A percentile compares a stretch with the other conserved stretches of the same genome.
Conservation (phyloP, 1,140 invertebrate genomes). For the Drosophila simulans region DNA sequence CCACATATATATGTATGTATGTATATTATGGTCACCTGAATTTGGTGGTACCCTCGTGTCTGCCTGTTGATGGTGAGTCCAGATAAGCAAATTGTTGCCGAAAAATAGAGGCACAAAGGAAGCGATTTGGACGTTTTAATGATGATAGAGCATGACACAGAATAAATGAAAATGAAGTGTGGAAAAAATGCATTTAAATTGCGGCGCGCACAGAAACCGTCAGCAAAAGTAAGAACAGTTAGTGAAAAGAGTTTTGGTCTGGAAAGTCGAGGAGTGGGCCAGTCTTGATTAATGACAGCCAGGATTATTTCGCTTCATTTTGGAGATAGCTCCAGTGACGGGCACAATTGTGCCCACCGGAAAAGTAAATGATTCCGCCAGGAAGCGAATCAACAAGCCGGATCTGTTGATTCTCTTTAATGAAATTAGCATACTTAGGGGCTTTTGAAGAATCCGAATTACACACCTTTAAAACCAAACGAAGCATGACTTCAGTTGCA, state of each 20-base stretch:
- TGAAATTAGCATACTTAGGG: neutral
- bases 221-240: conserved; percentile 4
- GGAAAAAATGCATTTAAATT: conserved; percentile 70
- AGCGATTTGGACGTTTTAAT: conserved; percentile 81
- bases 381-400: conserved; percentile 8
- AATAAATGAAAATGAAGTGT: conserved; percentile 71
- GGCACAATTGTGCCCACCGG: conserved; percentile 9
- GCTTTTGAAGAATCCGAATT: neutral
- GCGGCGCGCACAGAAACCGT: conserved; percentile 32
- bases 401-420: conserved; percentile 3
- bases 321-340: conserved; percentile 10
- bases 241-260: neutral
- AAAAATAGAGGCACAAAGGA: conserved; percentile 74
- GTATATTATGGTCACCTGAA: conserved; percentile 32
- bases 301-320: conserved; percentile 25
- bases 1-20: neutral
- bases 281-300: conserved; percentile 44
- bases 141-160: conserved; percentile 81
- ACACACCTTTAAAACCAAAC: neutral
- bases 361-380: neutral
- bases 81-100: conserved; percentile 83
- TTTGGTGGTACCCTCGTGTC: conserved; percentile 30
- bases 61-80: conserved; percentile 69
- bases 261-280: neutral
- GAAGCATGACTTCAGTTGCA: neutral